Conservation (phyloP, 2,888 invertebrate genomes). For the Pinctada fucata region DNA sequence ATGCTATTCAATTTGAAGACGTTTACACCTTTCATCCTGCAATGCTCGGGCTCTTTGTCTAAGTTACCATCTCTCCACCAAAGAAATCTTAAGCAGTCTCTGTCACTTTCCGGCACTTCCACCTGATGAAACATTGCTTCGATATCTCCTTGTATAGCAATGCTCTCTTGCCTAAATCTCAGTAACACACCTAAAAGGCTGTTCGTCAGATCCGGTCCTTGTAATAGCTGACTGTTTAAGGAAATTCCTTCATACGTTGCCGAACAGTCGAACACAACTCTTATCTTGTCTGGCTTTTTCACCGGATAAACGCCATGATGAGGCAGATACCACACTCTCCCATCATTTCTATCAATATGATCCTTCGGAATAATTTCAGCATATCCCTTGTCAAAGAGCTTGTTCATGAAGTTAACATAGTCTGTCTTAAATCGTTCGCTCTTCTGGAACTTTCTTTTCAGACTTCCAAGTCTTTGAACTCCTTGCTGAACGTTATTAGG, state of each 20-base stretch:
- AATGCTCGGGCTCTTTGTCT: conserved; percentile 1
- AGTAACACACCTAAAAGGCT: conserved; percentile 25
- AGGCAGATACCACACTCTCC: too few relatives aligned
- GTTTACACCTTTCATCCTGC: too few relatives aligned
- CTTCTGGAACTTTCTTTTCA: conserved; percentile 10
- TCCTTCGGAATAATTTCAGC: too few relatives aligned
- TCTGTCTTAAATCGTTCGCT: too few relatives aligned
- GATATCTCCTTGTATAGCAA: conserved; percentile 20
- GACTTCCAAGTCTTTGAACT: conserved; percentile 9
- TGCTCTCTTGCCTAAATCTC: conserved; percentile 23
- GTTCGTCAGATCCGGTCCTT: conserved; percentile 33
- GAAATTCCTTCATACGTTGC: conserved; percentile 26
- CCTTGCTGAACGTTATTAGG: conserved; percentile 15
- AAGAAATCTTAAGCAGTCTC: conserved; percentile 26
- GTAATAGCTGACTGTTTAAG: conserved; percentile 21
- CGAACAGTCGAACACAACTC: conserved; percentile 41
- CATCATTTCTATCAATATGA: too few relatives aligned
- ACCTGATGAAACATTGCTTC: too few relatives aligned
- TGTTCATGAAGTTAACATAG: too few relatives aligned
- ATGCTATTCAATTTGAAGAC: too few relatives aligned
- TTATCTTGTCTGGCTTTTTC: conserved; percentile 16
- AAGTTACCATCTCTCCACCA: conserved; percentile 29
- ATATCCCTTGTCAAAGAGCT: too few relatives aligned
- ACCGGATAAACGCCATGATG: too few relatives aligned
- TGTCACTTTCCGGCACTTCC: too few relatives aligned